phyloP scores from a whole-genome alignment of 2,113 vertebrate genomes.

The Lanius ludovicianus region DNA sequence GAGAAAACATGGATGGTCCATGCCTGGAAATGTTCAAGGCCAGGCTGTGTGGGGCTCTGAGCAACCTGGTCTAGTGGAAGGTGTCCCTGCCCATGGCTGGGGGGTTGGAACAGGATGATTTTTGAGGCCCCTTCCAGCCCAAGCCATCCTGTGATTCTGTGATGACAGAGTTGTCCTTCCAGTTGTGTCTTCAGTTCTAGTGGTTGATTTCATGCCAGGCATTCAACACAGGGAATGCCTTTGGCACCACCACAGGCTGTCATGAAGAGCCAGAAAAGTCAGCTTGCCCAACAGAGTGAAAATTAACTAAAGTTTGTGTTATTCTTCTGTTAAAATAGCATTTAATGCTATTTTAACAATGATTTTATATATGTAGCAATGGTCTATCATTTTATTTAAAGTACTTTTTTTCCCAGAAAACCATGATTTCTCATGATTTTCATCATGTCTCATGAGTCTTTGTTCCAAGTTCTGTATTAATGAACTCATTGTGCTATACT shows the following conservation, averaged over 20 bases:
- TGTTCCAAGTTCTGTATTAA: neutral
- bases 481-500: neutral
- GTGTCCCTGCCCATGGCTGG: neutral
- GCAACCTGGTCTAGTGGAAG: neutral
- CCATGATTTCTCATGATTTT: neutral
- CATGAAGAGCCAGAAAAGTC: neutral
- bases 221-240: neutral
- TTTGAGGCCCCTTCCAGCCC: neutral
- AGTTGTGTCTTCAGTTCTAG: neutral
- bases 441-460: neutral
- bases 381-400: neutral
- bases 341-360: neutral
- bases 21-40: neutral
- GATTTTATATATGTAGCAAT: neutral
- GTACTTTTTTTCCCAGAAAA: neutral
- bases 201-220: neutral
- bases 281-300: neutral
- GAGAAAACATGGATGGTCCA: neutral
- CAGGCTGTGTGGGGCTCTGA: neutral
- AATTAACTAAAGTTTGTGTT: neutral
- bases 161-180: neutral
- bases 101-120: neutral
- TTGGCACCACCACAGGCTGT: neutral
- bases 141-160: neutral
- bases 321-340: neutral